Evolutionary conservation across 2,888 invertebrate genomes (phyloP), one percentile per base, ranked within the genome.

Genomic region (Scrobipalpa atriplicella): DNA sequence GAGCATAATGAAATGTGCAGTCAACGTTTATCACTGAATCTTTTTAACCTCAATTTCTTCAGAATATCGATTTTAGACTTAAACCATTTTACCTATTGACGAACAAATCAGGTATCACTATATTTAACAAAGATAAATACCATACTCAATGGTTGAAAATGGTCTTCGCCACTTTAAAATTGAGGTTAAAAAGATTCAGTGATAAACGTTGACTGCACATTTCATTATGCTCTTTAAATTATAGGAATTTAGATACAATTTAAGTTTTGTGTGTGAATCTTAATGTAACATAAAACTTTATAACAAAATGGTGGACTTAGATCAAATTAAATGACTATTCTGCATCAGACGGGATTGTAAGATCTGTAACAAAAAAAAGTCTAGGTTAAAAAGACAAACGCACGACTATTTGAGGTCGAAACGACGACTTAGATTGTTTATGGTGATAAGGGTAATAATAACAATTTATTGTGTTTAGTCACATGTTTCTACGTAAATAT

Each of bases 351-450:
- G 83, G 67, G 77, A 73, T 76, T 76, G 80, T 78, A 75, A 81
- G 77, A 90, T 87, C 91, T 91, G 90, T 62, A 91, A 90, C 90
- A 90, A 91, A 73, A 77, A 68, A 52, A 56, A n/a, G 54, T 19
- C 19, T 11, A 54, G 54, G 54, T 54, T 29, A 68, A 47, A 61
- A 65, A 56, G 54, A 19, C 19, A 16, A 18, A 18, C n/a, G n/a
- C n/a, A 11, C 54, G 18, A 54, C 18, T 54, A 54, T 6, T 54
- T 19, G 21, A 54, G 54, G 54, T 54, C 54, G 21, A 54, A 54
- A 54, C 54, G 21, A 54, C 19, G 54, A 54, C 54, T 18, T 21
- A 16, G 54, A 19, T 54, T 54, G 18, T 54, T 19, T 19, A 11
- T 19, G 19, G 19, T 54, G 54, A 54, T 54, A 11, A 19, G 19